Evolutionary conservation across 2,797 vertebrate genomes (phyloP).

Genomic region (Apodemus agrarius): DNA sequence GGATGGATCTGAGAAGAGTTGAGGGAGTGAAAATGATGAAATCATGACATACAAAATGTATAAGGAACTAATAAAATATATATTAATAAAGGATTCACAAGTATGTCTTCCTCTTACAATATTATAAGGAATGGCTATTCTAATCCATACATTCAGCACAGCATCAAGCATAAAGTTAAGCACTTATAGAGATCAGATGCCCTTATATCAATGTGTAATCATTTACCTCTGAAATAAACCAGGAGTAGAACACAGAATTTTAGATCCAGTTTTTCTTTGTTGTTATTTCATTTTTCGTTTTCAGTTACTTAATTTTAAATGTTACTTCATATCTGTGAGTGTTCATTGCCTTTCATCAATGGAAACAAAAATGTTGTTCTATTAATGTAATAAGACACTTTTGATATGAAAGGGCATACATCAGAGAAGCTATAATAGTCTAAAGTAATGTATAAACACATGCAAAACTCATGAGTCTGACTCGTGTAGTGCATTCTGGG

Average conservation of each 20-base stretch:
- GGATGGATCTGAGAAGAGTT: not conserved
- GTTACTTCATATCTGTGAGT: slow-evolving; percentile 4
- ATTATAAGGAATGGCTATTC: not conserved
- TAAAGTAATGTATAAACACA: not conserved
- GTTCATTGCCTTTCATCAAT: slow-evolving; percentile 13
- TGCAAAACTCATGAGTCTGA: not conserved
- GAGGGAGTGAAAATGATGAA: not conserved
- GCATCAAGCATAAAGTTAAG: not conserved
- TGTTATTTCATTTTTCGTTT: not conserved
- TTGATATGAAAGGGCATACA: not conserved
- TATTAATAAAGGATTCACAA: not conserved
- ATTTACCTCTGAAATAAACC: not conserved
- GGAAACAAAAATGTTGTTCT: not conserved
- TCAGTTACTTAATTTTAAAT: slow-evolving; percentile 14
- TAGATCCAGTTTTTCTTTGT: not conserved
- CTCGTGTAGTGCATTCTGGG: not conserved
- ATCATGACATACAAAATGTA: not conserved
- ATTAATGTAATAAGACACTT: slow-evolving; percentile 37
- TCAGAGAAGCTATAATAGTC: not conserved
- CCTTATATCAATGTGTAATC: not conserved
- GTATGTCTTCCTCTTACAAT: not conserved
- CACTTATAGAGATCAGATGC: not conserved
- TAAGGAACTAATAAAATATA: not conserved
- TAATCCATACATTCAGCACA: not conserved
- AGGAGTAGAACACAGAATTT: not conserved